phyloP scores from a whole-genome alignment of 53 echinoderm and acorn worm genomes.

The Henricia sp. region DNA sequence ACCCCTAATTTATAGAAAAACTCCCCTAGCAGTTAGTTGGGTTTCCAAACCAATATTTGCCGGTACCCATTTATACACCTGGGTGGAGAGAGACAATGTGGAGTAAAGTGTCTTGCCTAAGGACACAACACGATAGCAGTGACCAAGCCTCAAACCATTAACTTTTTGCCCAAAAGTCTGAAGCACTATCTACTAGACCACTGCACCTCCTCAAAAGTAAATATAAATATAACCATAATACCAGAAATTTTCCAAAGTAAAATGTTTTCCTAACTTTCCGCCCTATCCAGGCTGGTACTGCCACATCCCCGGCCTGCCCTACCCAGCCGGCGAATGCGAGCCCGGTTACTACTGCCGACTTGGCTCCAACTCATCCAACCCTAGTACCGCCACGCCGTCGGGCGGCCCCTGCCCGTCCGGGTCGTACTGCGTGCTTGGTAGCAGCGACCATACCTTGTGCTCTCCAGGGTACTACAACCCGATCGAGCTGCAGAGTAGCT shows the following conservation, averaged over 20 bases:
- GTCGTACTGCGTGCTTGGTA: constrained; percentile 83
- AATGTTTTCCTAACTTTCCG: too few relatives aligned
- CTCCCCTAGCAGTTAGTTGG: too few relatives aligned
- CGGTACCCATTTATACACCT: too few relatives aligned
- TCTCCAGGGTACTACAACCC: constrained; percentile 89
- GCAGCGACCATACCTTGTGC: constrained; percentile 83
- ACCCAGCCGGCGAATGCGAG: constrained; percentile 84
- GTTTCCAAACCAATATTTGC: too few relatives aligned
- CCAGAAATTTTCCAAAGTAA: too few relatives aligned
- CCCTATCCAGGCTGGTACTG: constrained; percentile 80
- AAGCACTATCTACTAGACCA: not conserved
- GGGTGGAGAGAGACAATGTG: too few relatives aligned
- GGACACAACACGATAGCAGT: too few relatives aligned
- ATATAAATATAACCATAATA: not conserved
- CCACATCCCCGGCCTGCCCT: constrained; percentile 83
- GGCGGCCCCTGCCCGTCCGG: constrained; percentile 96
- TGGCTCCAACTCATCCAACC: constrained; percentile 94
- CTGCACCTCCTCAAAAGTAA: not conserved
- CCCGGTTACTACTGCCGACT: constrained; percentile 88
- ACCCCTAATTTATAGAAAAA: too few relatives aligned
- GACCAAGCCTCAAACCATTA: too few relatives aligned
- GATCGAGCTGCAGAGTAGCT: constrained; percentile 79
- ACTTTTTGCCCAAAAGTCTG: too few relatives aligned
- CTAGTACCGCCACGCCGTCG: constrained; percentile 63
- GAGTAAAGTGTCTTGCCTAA: too few relatives aligned